Evolutionary conservation across 2,888 invertebrate species (phyloP).

Genomic region (Neoascia interrupta): DNA sequence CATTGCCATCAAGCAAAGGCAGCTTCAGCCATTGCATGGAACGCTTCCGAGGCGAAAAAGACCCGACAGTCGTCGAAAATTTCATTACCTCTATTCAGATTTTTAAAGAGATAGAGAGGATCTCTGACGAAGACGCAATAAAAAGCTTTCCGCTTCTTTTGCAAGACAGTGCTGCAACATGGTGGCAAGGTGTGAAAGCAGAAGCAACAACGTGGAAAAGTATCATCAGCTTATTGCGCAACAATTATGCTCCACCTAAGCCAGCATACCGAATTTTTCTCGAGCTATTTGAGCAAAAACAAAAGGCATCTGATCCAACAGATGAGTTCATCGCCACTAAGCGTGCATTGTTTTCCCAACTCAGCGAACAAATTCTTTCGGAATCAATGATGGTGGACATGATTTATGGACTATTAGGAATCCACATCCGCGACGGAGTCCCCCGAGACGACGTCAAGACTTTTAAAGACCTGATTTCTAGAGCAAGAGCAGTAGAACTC

Average conservation of each 20-base stretch:
- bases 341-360: conserved; percentile 5
- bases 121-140: conserved; percentile 53
- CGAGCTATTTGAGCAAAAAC: conserved; percentile 9
- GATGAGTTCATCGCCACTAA: conserved; percentile 26
- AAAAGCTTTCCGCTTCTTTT: conserved; percentile 53
- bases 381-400: conserved; percentile 17
- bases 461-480: conserved; percentile 3
- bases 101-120: conserved; percentile 58
- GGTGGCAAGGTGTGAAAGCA: conserved; percentile 66
- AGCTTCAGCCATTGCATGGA: conserved; percentile 48
- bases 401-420: background rate
- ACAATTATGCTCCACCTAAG: conserved; percentile 12
- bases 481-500: conserved; percentile 17
- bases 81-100: conserved; percentile 48
- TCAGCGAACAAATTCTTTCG: background rate
- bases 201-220: conserved; percentile 2
- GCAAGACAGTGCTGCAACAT: conserved; percentile 58
- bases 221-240: conserved; percentile 7
- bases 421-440: conserved; percentile 15
- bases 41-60: conserved; percentile 31
- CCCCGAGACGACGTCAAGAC: background rate
- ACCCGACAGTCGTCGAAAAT: conserved; percentile 48
- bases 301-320: conserved; percentile 7
- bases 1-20: too few relatives aligned
- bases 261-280: conserved; percentile 14